Evolutionary conservation across 2,797 vertebrate genomes (phyloP).

Genomic region (Garrulus glandarius): DNA sequence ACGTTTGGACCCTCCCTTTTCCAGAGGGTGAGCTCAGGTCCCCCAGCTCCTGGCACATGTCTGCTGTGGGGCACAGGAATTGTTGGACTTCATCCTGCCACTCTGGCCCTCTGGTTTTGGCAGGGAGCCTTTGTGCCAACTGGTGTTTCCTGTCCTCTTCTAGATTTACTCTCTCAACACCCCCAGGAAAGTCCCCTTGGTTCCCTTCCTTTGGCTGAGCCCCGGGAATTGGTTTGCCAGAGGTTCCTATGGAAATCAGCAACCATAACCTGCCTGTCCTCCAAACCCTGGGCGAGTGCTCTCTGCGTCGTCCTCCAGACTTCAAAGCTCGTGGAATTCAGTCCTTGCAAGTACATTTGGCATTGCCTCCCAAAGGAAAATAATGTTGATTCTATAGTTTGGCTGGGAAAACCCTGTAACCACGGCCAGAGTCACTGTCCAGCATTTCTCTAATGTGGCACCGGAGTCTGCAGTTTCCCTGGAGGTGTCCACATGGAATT

Average conservation of each 20-base stretch:
- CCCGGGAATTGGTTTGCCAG: background rate
- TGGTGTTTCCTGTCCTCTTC: background rate
- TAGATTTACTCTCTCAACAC: fast-evolving
- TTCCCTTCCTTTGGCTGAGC: background rate
- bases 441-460: background rate
- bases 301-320: background rate
- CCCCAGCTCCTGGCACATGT: background rate
- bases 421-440: background rate
- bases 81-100: background rate
- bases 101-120: background rate
- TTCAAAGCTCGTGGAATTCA: background rate
- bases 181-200: background rate
- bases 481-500: background rate
- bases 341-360: background rate
- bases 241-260: background rate
- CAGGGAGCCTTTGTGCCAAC: background rate
- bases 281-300: background rate
- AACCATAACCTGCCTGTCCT: background rate
- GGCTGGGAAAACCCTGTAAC: background rate
- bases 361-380: background rate
- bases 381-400: fast-evolving
- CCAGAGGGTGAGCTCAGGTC: background rate
- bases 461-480: fast-evolving
- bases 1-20: fast-evolving
- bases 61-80: background rate